phyloP scores from a whole-genome alignment of 2,888 invertebrate genomes.

The Hirtodrosophila duncani region DNA sequence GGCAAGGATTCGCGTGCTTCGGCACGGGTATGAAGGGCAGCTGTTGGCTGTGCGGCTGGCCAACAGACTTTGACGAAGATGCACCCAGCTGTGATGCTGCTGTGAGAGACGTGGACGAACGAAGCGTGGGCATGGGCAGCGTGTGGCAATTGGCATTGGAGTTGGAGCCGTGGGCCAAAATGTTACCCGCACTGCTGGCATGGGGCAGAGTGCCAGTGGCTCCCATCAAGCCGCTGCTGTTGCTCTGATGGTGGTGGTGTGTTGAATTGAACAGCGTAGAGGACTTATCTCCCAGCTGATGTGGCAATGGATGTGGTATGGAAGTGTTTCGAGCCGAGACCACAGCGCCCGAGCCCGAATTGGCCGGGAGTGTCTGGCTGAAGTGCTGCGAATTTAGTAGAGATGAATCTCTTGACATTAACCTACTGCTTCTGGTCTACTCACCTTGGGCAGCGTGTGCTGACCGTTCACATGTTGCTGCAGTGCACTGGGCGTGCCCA shows the following conservation, averaged over 20 bases:
- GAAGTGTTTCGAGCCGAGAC: slow-evolving; percentile 77
- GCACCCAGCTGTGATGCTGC: too few relatives aligned
- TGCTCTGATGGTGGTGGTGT: slow-evolving; percentile 45
- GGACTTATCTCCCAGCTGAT: slow-evolving; percentile 72
- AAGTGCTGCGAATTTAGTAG: slow-evolving; percentile 65
- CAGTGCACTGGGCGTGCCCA: slow-evolving; percentile 48
- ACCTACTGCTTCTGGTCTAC: too few relatives aligned
- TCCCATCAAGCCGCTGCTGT: slow-evolving; percentile 10
- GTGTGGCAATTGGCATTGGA: slow-evolving; percentile 37
- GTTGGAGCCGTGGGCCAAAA: slow-evolving; percentile 36
- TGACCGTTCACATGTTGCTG: slow-evolving; percentile 62
- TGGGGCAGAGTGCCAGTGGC: slow-evolving; percentile 35
- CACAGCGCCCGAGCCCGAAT: slow-evolving; percentile 46
- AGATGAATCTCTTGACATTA: too few relatives aligned
- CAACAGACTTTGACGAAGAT: too few relatives aligned
- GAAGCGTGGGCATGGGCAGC: slow-evolving; percentile 51
- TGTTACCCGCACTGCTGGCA: slow-evolving; percentile 31
- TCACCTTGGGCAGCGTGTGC: slow-evolving; percentile 51
- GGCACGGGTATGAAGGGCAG: slow-evolving; percentile 61
- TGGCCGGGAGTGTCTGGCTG: slow-evolving; percentile 74
- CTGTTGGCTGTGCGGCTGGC: slow-evolving; percentile 42
- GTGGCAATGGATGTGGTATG: slow-evolving; percentile 79
- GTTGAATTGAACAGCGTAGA: too few relatives aligned
- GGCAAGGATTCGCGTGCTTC: slow-evolving; percentile 74
- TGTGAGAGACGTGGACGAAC: slow-evolving; percentile 8